These are phyloP conservation scores for Atherinosoma microstoma DNA, from an alignment of 2,797 vertebrate genomes.

Conservation along the genomic window DNA sequence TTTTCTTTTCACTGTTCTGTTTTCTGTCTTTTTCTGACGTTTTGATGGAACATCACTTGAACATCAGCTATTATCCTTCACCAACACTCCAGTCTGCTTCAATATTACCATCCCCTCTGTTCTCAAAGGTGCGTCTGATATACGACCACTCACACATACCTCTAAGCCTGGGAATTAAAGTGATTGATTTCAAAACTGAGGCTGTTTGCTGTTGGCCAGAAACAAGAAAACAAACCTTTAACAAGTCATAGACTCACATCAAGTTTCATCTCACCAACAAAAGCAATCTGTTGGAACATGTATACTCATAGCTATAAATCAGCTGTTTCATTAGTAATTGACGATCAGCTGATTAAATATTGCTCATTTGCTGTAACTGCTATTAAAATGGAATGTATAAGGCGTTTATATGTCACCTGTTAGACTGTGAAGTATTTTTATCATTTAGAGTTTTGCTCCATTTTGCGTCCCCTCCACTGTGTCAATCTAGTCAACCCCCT, in stretches of 20 bases:
- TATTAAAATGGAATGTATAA: constrained; percentile 31
- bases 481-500: constrained; percentile 16
- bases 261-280: constrained; percentile 1
- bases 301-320: background rate
- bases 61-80: constrained; percentile 22
- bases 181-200: constrained; percentile 54
- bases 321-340: constrained; percentile 21
- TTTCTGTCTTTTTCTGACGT: background rate
- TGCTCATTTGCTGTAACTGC: constrained; percentile 41
- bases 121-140: constrained; percentile 46
- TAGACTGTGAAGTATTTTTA: background rate
- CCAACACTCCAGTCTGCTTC: constrained; percentile 22
- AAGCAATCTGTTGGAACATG: background rate
- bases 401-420: background rate
- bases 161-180: constrained; percentile 47
- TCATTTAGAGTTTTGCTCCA: constrained; percentile 33
- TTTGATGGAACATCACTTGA: constrained; percentile 17
- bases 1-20: background rate
- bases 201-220: constrained; percentile 26
- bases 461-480: constrained; percentile 14
- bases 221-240: constrained; percentile 32
- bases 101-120: constrained; percentile 15
- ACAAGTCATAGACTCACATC: constrained; percentile 12
- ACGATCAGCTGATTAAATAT: constrained; percentile 18
- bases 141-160: constrained; percentile 39